Percentiles rank a stretch among this genome's conserved stretches.
Evolutionary conservation across 2,113 vertebrate species (phyloP).

Genomic region (Paratilapia polleni): DNA sequence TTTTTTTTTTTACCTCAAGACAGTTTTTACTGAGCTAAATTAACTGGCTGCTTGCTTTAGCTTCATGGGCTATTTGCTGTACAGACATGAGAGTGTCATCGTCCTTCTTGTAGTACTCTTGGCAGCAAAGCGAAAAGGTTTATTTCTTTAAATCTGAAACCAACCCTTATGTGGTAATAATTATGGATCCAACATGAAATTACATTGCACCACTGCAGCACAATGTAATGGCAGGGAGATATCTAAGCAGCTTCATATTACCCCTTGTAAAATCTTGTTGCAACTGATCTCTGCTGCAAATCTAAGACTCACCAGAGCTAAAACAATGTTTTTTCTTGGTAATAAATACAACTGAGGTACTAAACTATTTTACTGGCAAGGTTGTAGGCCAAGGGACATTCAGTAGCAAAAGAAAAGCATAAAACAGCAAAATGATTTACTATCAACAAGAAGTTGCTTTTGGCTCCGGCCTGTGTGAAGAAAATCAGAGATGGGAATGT

Average conservation of each 20-base stretch:
- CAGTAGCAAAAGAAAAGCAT: constrained; percentile 65
- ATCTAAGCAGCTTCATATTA: constrained; percentile 24
- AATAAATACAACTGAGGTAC: constrained; percentile 52
- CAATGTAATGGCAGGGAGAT: not conserved
- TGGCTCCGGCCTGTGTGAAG: constrained; percentile 59
- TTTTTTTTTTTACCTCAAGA: not conserved
- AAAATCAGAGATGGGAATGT: constrained; percentile 63
- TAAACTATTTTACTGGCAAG: constrained; percentile 44
- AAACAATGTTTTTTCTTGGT: constrained; percentile 47
- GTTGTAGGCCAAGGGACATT: constrained; percentile 51
- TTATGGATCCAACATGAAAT: constrained; percentile 8
- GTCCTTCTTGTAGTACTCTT: not conserved
- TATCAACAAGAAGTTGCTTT: constrained; percentile 71
- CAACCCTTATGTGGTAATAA: not conserved
- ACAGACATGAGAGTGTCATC: not conserved
- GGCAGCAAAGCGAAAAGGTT: not conserved
- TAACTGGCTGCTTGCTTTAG: not conserved
- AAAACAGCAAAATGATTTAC: constrained; percentile 74
- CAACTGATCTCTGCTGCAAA: constrained; percentile 40
- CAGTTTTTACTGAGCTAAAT: not conserved
- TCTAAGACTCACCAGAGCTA: constrained; percentile 48
- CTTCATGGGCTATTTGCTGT: not conserved
- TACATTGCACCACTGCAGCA: not conserved
- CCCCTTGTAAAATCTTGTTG: constrained; percentile 18
- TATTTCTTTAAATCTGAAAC: not conserved